phyloP scores from a whole-genome alignment of 2,113 vertebrate genomes.

The Carettochelys insculpta region DNA sequence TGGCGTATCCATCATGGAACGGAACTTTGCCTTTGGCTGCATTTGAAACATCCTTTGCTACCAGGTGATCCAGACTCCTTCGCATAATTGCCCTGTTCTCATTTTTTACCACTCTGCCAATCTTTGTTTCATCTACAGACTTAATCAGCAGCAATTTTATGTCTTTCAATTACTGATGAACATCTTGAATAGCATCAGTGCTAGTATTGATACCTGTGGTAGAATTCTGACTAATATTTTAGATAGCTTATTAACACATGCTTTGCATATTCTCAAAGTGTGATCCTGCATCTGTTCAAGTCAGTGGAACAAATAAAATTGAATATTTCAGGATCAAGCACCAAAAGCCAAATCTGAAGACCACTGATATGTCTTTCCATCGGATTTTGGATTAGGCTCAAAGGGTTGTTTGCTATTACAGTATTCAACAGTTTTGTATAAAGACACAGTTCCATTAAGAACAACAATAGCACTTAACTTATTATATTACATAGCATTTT shows the following conservation, averaged over 20 bases:
- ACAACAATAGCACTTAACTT: not conserved
- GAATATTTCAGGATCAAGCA: not conserved
- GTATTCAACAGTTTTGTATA: not conserved
- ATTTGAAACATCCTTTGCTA: not conserved
- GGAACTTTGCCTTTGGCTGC: not conserved
- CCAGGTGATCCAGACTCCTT: not conserved
- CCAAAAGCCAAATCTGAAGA: not conserved
- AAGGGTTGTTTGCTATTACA: too few species aligned
- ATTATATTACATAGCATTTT: not conserved
- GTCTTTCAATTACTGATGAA: not conserved
- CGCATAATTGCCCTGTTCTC: not conserved
- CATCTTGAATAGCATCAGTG: not conserved
- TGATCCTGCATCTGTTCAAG: not conserved
- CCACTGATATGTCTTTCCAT: not conserved
- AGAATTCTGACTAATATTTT: not conserved
- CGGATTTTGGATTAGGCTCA: not conserved
- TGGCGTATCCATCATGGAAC: not conserved
- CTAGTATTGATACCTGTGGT: not conserved
- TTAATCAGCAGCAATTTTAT: not conserved
- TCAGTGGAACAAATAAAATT: not conserved
- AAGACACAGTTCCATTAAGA: not conserved
- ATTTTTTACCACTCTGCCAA: not conserved
- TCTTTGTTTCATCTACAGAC: not conserved
- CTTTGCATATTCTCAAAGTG: not conserved
- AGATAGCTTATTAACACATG: not conserved